Evolutionary conservation across 2,888 invertebrate species (phyloP), one percentile per base, ranked within the genome.

Genomic region (Trachelus troglodyta): DNA sequence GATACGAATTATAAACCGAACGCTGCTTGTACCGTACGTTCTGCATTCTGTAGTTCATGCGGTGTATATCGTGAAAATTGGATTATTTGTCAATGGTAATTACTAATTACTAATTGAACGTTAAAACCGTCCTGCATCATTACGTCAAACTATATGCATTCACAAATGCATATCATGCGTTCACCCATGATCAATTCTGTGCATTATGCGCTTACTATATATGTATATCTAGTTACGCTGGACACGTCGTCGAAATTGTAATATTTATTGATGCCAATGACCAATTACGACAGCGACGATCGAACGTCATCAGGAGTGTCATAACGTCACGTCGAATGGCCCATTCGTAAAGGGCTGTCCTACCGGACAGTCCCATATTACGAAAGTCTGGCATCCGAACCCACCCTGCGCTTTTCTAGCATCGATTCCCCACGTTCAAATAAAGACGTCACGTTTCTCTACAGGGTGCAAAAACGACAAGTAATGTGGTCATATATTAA

Each of bases 401-500:
- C 40, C 40, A 56, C 40, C 23, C 23, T 23, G 40, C 40, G 15
- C 40, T 23, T 23, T 56, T 56, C 40, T 56, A 56, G 40, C 40
- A 56, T 56, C 40, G 40, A 56, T 56, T 56, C 9, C 23, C 40
- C 23, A 15, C 23, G 40, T 56, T 23, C 40, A 23, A 56, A 56
- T 56, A 56, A 56, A 56, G 40, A 56, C 40, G 23, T 56, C 40
- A 56, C 40, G 40, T 23, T 56, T 23, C 40, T 56, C 40, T 56
- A 71, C 30, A 23, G 31, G 30, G 30, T 33, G 33, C 31, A 71
- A 71, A 31, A 34, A 31, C 71, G 71, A 71, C 31, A 34, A 71
- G 3, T 71, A 34, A 71, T 71, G 71, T 34, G 71, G 31, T 71
- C 71, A 34, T 71, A 71, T 34, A 34, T 71, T 71, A 71, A 71